A percentile compares a stretch with the other conserved stretches of the same genome.
phyloP scores from a whole-genome alignment of 2,797 vertebrate species.

The Mus spretus region DNA sequence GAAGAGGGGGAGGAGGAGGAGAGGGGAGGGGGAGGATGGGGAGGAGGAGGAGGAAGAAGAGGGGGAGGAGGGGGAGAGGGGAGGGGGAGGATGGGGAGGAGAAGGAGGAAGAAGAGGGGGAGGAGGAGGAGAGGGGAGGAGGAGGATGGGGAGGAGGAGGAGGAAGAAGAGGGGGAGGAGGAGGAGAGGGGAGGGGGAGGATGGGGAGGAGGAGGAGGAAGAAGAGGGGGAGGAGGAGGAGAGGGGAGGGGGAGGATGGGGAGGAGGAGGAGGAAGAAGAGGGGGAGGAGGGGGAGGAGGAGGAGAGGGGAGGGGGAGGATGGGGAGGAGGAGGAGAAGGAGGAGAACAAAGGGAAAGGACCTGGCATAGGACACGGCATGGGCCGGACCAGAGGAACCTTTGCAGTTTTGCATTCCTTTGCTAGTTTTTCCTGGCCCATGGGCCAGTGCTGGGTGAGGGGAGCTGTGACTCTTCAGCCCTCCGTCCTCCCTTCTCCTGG shows the following conservation, averaged over 20 bases:
- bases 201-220: neutral
- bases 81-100: no score
- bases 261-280: neutral
- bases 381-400: neutral
- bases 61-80: neutral
- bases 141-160: neutral
- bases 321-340: no score
- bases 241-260: neutral
- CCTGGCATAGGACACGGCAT: neutral
- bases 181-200: neutral
- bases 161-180: neutral
- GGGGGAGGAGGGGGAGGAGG: no score
- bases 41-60: neutral
- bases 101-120: fast-evolving
- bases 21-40: neutral
- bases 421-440: neutral
- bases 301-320: neutral
- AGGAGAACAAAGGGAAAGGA: neutral
- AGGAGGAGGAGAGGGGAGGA: neutral
- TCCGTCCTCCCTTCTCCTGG: fast-evolving
- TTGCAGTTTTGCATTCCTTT: neutral
- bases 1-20: neutral
- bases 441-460: neutral
- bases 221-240: neutral
- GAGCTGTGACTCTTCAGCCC: neutral